Evolutionary conservation across 1,140 invertebrate species (phyloP).

Genomic region (Galleria mellonella): DNA sequence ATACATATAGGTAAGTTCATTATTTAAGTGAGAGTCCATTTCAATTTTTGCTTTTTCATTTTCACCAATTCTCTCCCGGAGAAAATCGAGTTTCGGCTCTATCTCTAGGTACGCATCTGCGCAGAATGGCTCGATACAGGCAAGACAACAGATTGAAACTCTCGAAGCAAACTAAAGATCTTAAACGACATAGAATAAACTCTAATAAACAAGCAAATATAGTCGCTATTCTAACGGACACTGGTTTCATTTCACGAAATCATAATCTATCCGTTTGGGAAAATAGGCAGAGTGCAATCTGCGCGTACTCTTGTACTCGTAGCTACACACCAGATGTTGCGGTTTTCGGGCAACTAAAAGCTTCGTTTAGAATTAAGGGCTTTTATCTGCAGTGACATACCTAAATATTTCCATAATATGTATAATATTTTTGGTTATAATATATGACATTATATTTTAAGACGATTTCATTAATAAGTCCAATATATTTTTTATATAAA

Average conservation of each 20-base stretch:
- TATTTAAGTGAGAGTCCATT: background rate
- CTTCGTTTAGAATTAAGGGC: constrained; percentile 38
- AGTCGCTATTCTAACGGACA: background rate
- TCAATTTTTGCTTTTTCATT: constrained; percentile 50
- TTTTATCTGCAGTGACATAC: no score
- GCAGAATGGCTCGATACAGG: constrained; percentile 49
- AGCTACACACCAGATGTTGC: constrained; percentile 62
- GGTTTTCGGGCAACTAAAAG: constrained; percentile 62
- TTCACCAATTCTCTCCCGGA: constrained; percentile 28
- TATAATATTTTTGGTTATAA: no score
- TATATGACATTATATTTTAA: no score
- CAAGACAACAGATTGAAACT: constrained; percentile 64
- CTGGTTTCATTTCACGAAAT: constrained; percentile 7
- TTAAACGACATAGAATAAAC: constrained; percentile 23
- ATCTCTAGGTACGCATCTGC: constrained; percentile 53
- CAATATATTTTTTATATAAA: no score
- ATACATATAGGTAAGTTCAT: no score
- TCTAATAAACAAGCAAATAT: background rate
- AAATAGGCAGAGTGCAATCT: constrained; percentile 56
- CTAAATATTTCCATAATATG: no score
- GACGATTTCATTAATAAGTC: no score
- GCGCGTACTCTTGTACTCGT: constrained; percentile 34
- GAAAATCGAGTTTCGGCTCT: constrained; percentile 54
- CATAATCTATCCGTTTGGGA: constrained; percentile 16
- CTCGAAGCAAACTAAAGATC: constrained; percentile 26